Conservation (phyloP, 64 coral and sea anemone genomes). For the Stylophora pistillata region DNA sequence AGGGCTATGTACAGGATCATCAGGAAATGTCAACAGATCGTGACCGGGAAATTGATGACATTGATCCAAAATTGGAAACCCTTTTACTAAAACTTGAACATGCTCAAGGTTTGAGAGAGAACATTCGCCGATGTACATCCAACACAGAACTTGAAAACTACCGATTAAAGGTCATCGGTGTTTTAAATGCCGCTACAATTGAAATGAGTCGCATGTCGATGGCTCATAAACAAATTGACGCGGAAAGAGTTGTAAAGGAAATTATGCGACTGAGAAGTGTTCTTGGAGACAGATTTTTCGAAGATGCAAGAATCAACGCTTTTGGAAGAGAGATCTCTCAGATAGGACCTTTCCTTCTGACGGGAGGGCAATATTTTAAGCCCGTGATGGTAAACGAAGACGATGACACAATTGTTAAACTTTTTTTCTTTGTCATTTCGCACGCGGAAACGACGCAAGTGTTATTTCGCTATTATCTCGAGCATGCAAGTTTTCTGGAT, state of each 20-base stretch:
- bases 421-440: slow-evolving; percentile 73
- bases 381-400: slow-evolving; percentile 81
- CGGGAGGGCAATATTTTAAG: slow-evolving; percentile 79
- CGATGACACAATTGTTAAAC: slow-evolving; percentile 77
- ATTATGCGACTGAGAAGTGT: slow-evolving; percentile 51
- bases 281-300: slow-evolving; percentile 63
- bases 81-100: slow-evolving; percentile 72
- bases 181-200: slow-evolving; percentile 59
- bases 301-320: slow-evolving; percentile 58
- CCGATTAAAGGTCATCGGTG: slow-evolving; percentile 41
- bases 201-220: slow-evolving; percentile 61
- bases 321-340: slow-evolving; percentile 76
- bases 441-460: slow-evolving; percentile 70
- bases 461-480: slow-evolving; percentile 67
- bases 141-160: slow-evolving; percentile 37
- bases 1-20: background rate
- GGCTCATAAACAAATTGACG: slow-evolving; percentile 48
- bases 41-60: background rate
- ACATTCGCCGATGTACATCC: slow-evolving; percentile 19
- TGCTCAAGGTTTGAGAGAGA: slow-evolving; percentile 43
- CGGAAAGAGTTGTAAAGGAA: slow-evolving; percentile 64
- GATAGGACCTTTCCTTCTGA: slow-evolving; percentile 54
- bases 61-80: slow-evolving; percentile 46
- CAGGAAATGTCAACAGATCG: background rate
- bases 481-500: slow-evolving; percentile 82